Base-by-base conservation (phyloP, 2,888 invertebrate genomes). In the Pecten maximus region DNA sequence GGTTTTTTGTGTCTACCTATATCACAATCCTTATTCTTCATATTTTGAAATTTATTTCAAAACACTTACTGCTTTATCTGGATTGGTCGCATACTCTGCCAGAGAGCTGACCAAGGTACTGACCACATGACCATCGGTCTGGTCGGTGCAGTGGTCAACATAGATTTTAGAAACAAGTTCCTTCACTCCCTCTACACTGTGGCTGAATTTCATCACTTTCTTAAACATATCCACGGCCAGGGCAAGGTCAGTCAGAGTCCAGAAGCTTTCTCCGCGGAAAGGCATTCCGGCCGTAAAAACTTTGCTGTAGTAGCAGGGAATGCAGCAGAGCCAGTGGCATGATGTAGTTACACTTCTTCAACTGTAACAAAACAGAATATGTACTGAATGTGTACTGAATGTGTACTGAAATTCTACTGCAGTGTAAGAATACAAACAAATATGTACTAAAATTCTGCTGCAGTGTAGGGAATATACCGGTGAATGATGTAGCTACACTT, bases 301-400 rank as follows among this genome's bases (percentile, higher is more conserved):
- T 95, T 40, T 95, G 95, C 88, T 96, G 95, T 12, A 95, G 91
- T 87, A 96, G 92, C 0, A 96, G 90, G 8, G 96, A 94, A 91
- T 96, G 96, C 16, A 96, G 93, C 40, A 96, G 91, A 12, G 96
- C 95, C 89, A 96, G 91, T 6, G 95, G 95, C 95, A 95, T 95
- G 88, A 94, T 93, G 40, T 93, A 92, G 40, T 91, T 89, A 74
- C 89, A 92, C 88, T 91, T 93, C 16, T 93, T 74, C 12, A 10
- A 2, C 74, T 74, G 74, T 74, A 28, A 74, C 16, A 19, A 54
- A 19, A 48, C 48, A 48, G n/a, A n/a, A n/a, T n/a, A n/a, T 48
- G 19, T 48, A 48, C 48, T 48, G 2, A 48, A 48, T 48, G n/a
- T n/a, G n/a, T n/a, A n/a, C n/a, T n/a, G n/a, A n/a, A n/a, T n/a